phyloP scores from a whole-genome alignment of 2,113 vertebrate genomes.

The Pogonocichla stellata region DNA sequence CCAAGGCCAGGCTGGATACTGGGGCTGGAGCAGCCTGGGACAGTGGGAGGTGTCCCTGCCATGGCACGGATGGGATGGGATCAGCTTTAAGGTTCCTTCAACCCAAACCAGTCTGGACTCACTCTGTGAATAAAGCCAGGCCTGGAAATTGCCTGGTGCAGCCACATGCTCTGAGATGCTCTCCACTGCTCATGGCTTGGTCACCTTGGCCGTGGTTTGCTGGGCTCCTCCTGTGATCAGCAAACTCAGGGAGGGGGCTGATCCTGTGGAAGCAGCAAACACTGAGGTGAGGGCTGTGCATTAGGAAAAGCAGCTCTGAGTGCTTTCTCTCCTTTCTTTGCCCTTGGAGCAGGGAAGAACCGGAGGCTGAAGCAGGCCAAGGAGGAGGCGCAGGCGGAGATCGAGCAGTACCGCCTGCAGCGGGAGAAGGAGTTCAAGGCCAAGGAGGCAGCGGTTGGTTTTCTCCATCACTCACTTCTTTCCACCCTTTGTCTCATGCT shows the following conservation, averaged over 20 bases:
- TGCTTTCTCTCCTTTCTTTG: neutral
- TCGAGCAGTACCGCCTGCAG: conserved; percentile 95
- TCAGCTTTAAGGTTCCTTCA: accelerated
- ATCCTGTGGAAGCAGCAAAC: neutral
- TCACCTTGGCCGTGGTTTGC: accelerated
- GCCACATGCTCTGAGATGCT: accelerated
- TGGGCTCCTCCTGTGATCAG: neutral
- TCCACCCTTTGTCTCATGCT: neutral
- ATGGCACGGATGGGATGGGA: accelerated
- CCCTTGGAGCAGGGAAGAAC: conserved; percentile 85
- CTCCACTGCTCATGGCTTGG: accelerated
- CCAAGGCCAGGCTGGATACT: neutral
- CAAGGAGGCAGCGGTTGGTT: conserved; percentile 89
- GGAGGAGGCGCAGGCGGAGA: conserved; percentile 97
- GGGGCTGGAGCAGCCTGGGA: neutral
- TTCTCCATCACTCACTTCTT: neutral
- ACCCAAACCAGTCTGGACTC: neutral
- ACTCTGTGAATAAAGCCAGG: neutral
- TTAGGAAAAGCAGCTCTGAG: accelerated
- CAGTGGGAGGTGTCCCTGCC: neutral
- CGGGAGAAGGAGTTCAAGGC: conserved; percentile 98
- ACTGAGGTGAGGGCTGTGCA: accelerated
- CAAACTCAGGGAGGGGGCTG: neutral
- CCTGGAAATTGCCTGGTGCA: accelerated
- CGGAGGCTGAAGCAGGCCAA: conserved; percentile 96